Conservation (phyloP, 2,888 invertebrate genomes). For the Sicus ferrugineus region DNA sequence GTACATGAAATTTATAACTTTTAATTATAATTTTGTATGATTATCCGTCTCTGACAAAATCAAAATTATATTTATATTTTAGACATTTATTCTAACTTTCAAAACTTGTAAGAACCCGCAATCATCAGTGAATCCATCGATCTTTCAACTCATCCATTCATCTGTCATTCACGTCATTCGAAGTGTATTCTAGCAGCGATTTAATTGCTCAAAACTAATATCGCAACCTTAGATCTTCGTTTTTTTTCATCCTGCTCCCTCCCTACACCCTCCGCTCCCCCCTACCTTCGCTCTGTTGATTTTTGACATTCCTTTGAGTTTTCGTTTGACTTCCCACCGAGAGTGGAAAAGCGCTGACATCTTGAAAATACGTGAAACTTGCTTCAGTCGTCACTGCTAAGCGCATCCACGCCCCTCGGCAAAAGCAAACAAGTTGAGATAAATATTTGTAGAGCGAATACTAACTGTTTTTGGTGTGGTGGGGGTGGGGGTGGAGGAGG, state of each 20-base stretch:
- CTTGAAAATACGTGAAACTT: not conserved
- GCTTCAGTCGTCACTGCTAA: not conserved
- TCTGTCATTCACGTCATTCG: no score
- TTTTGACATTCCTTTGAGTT: slow-evolving; percentile 29
- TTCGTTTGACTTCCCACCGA: slow-evolving; percentile 27
- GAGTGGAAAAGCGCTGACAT: not conserved
- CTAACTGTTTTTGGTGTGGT: slow-evolving; percentile 5
- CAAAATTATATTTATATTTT: no score
- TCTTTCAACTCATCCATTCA: no score
- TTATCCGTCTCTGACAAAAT: no score
- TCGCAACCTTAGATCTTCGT: not conserved
- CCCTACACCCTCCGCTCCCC: no score
- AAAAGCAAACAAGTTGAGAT: slow-evolving; percentile 29
- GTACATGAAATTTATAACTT: no score
- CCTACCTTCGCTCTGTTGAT: not conserved
- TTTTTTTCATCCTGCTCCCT: no score
- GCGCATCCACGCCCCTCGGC: not conserved
- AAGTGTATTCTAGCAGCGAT: no score
- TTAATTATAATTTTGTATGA: no score
- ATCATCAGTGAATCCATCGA: no score
- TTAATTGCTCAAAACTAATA: not conserved
- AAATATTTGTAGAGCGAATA: slow-evolving; percentile 31
- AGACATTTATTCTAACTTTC: no score
- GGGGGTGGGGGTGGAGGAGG: not conserved
- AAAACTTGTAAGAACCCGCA: no score